Conservation (phyloP, 2,888 invertebrate genomes). For the Stegophylla sp. region DNA sequence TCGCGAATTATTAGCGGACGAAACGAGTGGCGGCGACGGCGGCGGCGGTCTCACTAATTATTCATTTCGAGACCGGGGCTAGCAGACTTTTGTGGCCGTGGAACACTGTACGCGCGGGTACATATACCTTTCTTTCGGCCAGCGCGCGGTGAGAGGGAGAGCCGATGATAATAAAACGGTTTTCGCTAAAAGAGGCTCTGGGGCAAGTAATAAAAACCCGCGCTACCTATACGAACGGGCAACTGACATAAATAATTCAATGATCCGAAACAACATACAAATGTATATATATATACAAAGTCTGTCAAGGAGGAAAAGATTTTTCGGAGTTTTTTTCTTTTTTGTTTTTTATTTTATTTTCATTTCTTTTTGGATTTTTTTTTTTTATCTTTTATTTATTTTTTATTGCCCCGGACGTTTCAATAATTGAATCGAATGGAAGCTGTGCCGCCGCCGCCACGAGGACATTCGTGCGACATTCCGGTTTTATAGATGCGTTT, state of each 20-base stretch:
- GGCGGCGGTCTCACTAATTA: conserved; percentile 40
- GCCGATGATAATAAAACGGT: conserved; percentile 55
- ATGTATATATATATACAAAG: not conserved
- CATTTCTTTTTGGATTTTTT: not conserved
- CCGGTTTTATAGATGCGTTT: conserved; percentile 42
- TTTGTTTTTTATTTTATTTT: not conserved
- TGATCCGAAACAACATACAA: not conserved
- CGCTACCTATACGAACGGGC: not conserved
- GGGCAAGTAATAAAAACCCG: conserved; percentile 40
- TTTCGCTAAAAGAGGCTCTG: conserved; percentile 41
- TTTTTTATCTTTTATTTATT: not conserved
- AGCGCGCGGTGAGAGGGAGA: not conserved
- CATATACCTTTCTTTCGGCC: too few species aligned
- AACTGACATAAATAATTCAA: conserved; percentile 53
- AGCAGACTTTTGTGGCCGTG: conserved; percentile 22
- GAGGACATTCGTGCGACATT: conserved; percentile 16
- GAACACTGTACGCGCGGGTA: too few species aligned
- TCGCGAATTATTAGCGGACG: not conserved
- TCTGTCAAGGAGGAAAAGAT: conserved; percentile 30
- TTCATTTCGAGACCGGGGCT: conserved; percentile 39
- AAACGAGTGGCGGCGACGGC: not conserved
- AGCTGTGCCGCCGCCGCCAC: too few species aligned
- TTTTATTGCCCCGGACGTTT: conserved; percentile 33
- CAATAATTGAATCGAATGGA: conserved; percentile 44
- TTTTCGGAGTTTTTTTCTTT: conserved; percentile 23